These are phyloP conservation scores for Euleptes europaea DNA, from an alignment of 2,113 vertebrate species.

Conservation along the genomic window DNA sequence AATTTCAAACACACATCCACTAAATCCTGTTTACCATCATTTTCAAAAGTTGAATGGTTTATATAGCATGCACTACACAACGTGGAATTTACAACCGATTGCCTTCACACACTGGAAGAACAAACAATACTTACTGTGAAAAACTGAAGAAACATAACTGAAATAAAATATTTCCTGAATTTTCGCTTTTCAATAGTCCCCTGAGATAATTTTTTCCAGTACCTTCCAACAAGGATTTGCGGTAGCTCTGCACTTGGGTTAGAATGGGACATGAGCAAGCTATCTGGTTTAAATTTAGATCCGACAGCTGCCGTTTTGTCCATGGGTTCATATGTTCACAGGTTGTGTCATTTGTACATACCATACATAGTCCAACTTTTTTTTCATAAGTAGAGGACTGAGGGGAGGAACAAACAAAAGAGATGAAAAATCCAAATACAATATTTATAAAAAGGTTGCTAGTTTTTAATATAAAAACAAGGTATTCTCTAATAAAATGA, in stretches of 20 bases:
- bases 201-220: not conserved
- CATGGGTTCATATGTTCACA: conserved; percentile 38
- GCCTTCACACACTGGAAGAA: not conserved
- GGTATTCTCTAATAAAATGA: not conserved
- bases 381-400: not conserved
- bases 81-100: not conserved
- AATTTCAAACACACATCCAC: not conserved
- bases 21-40: fast-evolving
- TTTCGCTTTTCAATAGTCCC: conserved; percentile 24
- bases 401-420: not conserved
- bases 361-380: not conserved
- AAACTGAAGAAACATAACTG: conserved; percentile 69
- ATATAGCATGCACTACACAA: fast-evolving
- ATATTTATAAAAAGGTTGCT: not conserved
- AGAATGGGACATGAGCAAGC: conserved; percentile 20
- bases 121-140: conserved; percentile 61
- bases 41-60: not conserved
- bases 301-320: conserved; percentile 60
- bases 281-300: conserved; percentile 70
- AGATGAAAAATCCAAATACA: not conserved
- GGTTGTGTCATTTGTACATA: conserved; percentile 37
- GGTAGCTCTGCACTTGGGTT: conserved; percentile 21
- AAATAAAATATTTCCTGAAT: conserved; percentile 16
- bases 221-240: conserved; percentile 12
- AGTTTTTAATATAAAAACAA: not conserved